Conservation (phyloP, 2,797 vertebrate genomes). For the Thamnophis elegans region DNA sequence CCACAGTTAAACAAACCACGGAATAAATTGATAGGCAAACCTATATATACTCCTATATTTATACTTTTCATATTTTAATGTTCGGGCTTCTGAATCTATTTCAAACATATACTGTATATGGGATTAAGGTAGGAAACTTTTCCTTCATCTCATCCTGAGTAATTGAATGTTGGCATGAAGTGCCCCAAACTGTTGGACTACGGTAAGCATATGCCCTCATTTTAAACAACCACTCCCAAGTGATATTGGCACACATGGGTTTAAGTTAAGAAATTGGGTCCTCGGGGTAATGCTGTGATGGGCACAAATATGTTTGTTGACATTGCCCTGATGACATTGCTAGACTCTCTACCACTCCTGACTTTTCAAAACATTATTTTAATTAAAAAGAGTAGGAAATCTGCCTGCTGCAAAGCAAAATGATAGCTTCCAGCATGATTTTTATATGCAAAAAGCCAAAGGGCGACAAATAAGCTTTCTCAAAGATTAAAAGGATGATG, state of each 20-base stretch:
- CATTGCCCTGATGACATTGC: background rate
- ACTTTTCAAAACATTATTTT: background rate
- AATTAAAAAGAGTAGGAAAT: background rate
- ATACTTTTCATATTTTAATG: background rate
- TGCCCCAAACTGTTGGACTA: background rate
- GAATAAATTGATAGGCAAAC: background rate
- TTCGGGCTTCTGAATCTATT: background rate
- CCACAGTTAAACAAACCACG: background rate
- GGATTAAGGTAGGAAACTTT: background rate
- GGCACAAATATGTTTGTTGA: background rate
- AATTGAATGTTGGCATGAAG: background rate
- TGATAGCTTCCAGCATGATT: background rate
- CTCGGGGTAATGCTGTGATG: background rate
- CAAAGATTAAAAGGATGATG: background rate
- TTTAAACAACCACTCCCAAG: background rate
- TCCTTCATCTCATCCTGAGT: background rate
- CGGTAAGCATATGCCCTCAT: background rate
- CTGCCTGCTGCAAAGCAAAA: background rate
- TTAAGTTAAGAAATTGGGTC: background rate
- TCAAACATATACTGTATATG: background rate
- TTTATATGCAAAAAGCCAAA: background rate
- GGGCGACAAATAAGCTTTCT: background rate
- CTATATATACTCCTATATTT: background rate
- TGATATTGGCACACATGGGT: background rate
- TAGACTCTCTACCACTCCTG: background rate